Percentiles rank a stretch among this genome's conserved stretches.
Conservation (phyloP, 1,140 invertebrate species). For the Meloidogyne exigua region DNA sequence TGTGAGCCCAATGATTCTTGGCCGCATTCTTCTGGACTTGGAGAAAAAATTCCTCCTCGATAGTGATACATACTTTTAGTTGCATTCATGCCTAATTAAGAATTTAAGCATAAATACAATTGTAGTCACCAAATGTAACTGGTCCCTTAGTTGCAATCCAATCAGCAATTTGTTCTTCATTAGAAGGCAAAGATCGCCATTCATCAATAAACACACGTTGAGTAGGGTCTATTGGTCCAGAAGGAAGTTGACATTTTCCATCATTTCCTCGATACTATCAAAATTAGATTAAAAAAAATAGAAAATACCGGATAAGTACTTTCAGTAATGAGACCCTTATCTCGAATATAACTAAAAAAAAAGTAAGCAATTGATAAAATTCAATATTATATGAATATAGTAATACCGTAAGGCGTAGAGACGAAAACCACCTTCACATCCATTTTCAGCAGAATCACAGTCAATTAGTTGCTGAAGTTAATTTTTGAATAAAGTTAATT, state of each 20-base stretch:
- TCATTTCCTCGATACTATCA: conserved; percentile 15
- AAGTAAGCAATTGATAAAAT: too few relatives aligned
- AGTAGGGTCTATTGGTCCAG: conserved; percentile 19
- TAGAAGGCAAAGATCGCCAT: conserved; percentile 18
- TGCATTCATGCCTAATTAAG: conserved; percentile 39
- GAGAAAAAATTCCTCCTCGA: conserved; percentile 35
- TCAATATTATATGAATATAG: too few relatives aligned
- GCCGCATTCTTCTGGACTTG: conserved; percentile 32
- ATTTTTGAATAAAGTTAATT: not conserved
- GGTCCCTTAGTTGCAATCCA: conserved; percentile 42
- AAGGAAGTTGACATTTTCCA: conserved; percentile 20
- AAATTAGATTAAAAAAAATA: not conserved
- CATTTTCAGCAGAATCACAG: conserved; percentile 36
- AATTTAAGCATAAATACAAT: not conserved
- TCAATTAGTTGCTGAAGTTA: conserved; percentile 36
- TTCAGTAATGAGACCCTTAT: conserved; percentile 39
- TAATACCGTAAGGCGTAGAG: conserved; percentile 36
- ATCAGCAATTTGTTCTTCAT: conserved; percentile 41
- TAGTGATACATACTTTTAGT: conserved; percentile 41
- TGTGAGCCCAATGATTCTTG: conserved; percentile 38
- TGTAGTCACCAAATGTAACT: conserved; percentile 31
- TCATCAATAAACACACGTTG: conserved; percentile 36
- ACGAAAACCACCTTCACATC: conserved; percentile 36
- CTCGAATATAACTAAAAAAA: conserved; percentile 38
- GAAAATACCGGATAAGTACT: conserved; percentile 18